These are phyloP conservation scores for Seira sanloemensis DNA, from an alignment of 2,888 invertebrate species.

Conservation along the genomic window DNA sequence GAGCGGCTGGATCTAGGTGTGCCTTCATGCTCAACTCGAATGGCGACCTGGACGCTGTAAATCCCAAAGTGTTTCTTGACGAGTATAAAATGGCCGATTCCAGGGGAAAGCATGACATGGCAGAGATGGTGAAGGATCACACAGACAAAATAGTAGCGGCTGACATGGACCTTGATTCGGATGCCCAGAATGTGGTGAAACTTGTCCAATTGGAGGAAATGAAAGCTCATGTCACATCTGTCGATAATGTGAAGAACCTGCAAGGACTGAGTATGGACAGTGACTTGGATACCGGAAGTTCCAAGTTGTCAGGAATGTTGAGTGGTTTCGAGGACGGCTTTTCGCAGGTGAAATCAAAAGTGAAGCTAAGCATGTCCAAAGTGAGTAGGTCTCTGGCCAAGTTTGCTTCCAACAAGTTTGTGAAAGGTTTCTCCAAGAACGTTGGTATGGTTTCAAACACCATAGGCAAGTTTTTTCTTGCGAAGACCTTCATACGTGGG, in stretches of 20 bases:
- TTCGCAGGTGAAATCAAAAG: no score
- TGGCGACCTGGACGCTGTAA: not conserved
- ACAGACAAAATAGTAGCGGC: not conserved
- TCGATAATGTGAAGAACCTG: not conserved
- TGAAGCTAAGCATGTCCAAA: not conserved
- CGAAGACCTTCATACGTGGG: constrained; percentile 27
- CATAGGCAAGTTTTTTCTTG: constrained; percentile 19
- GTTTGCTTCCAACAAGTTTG: not conserved
- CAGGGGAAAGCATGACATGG: not conserved
- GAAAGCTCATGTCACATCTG: not conserved
- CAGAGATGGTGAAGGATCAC: not conserved
- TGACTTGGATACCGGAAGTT: no score
- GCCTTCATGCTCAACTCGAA: not conserved
- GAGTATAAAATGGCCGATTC: not conserved
- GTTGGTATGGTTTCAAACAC: not conserved
- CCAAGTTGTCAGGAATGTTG: no score
- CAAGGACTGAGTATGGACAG: no score
- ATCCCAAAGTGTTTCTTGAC: not conserved
- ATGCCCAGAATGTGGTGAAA: not conserved
- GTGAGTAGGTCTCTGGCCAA: not conserved
- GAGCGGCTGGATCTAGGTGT: not conserved
- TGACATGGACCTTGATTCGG: not conserved
- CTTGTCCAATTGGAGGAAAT: not conserved
- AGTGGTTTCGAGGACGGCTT: no score
- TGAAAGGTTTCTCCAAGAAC: not conserved